Base-by-base conservation (phyloP, 2,797 vertebrate species). In the Eutrigla gurnardus region DNA sequence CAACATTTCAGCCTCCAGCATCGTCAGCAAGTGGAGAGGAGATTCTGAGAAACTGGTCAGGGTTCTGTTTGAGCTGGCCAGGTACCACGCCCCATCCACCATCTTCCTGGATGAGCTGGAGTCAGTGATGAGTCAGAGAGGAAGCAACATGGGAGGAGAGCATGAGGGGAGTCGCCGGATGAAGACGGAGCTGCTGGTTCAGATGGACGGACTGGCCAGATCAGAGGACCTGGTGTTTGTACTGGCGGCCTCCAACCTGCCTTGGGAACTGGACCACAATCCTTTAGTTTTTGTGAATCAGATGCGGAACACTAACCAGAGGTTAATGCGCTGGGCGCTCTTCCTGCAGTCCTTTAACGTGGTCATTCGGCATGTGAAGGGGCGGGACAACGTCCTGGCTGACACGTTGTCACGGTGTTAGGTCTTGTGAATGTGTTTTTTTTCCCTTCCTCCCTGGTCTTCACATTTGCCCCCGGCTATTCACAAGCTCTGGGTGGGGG, bases 21-120 rank as follows among this genome's bases (percentile, higher is more conserved):
- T 99, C 43, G 96, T 99, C 89, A 99, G 98, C 95, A 99, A 99
- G 82, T 99, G 98, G 98, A 96, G 97, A 62, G 98, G 97, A 32
- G 97, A 99, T 86, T 99, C 98, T 0, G 98, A 99, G 91, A 99
- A 99, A 79, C 96, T 99, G 55, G 97, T 99, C 72, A 93, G 96
- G 96, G 98, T 99, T 39, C 83, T 99, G 63, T 99, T 99, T 90
- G 97, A 98, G 91, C 93, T 99, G 63, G 98, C 97, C 64, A 93
- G 97, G 72, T 98, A 97, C 83, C 97, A 99, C 0, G 97, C 98
- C 15, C 98, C 98, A 15, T 99, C 98, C 84, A 99, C 98, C 4
- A 97, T 99, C 89, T 99, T 99, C 90, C 91, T 99, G 93, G 98
- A 99, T 63, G 98, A 99, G 86, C 91, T 99, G 92, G 98, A 99